Base-by-base conservation (phyloP, 2,113 vertebrate genomes). In the Myotis davidii region DNA sequence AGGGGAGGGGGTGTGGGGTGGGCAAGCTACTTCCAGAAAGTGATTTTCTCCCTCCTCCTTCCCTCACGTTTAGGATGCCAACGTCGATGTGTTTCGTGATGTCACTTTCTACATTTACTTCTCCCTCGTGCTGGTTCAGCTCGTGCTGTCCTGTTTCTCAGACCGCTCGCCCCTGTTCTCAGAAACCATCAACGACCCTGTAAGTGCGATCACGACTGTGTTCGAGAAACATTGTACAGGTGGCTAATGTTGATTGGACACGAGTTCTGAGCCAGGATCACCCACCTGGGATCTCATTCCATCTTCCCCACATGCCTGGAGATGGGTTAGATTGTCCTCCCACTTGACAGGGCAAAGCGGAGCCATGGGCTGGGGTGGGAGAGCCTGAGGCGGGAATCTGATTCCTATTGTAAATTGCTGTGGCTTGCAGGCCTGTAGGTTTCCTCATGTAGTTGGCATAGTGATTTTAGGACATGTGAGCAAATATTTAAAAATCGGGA, bases 111-210 rank as follows among this genome's bases (percentile, higher is more conserved):
- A 98, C 95, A 76, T 98, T 54, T 99, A 99, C 98, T 99, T 98
- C 7, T 2, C 96, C 69, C 97, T 99, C 37, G 98, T 99, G 95
- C 95, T 99, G 50, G 81, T 98, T 0, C 98, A 99, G 90, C 97
- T 99, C 1, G n/a, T 99, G 88, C 95, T 99, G 73, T 99, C 99
- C 97, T 99, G 99, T 88, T 98, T 99, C 61, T 98, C 99, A 0
- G 99, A 99, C 97, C 98, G 96, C 52, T 97, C 97, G 0, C 99
- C 99, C 0, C 98, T 99, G 84, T 99, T 99, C 98, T 99, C 99
- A 2, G 98, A 99, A 96, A 98, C 98, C 37, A 78, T 99, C 42
- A 99, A 98, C 25, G 99, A 99, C 94, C 88, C 96, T 5, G 99
- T 99, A 96, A 99, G 99, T 98, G 84, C 88, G 95, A 52, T 18